Evolutionary conservation across 2,888 invertebrate genomes (phyloP).

Genomic region (Coelopa pilipes): DNA sequence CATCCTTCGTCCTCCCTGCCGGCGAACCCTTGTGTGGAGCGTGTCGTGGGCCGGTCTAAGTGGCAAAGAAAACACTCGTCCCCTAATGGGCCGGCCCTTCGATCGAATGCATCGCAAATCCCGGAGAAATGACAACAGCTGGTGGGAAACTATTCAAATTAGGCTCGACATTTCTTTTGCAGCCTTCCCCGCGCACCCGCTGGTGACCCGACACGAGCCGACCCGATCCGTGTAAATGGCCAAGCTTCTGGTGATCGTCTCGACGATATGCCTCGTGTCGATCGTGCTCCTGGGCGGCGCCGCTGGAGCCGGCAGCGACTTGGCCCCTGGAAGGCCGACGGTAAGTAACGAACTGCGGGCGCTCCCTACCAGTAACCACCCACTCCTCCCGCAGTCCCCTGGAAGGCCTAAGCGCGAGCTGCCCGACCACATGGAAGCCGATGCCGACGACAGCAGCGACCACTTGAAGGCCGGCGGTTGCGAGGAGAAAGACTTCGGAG

Average conservation of each 20-base stretch:
- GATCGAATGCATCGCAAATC: too few relatives aligned
- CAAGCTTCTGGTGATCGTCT: constrained; percentile 24
- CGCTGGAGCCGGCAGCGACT: constrained; percentile 34
- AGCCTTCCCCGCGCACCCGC: too few relatives aligned
- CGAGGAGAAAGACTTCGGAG: neutral
- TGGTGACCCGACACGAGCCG: neutral
- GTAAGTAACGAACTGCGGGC: neutral
- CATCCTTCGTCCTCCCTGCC: too few relatives aligned
- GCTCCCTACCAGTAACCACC: too few relatives aligned
- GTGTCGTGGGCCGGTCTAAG: too few relatives aligned
- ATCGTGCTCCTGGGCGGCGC: constrained; percentile 29
- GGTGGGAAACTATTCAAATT: too few relatives aligned
- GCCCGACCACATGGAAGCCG: neutral
- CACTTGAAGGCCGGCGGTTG: neutral
- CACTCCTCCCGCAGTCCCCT: neutral
- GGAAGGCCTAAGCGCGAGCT: neutral
- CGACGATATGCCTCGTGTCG: constrained; percentile 29
- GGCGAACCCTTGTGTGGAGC: too few relatives aligned
- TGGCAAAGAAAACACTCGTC: too few relatives aligned
- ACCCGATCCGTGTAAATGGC: constrained; percentile 31
- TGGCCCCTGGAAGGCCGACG: constrained; percentile 36
- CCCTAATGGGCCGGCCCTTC: too few relatives aligned
- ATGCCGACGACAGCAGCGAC: neutral
- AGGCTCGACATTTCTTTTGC: neutral
- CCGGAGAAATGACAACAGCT: too few relatives aligned